Evolutionary conservation across 2,888 invertebrate species (phyloP), one percentile per base, ranked within the genome.

Genomic region (Scotopteryx bipunctaria): DNA sequence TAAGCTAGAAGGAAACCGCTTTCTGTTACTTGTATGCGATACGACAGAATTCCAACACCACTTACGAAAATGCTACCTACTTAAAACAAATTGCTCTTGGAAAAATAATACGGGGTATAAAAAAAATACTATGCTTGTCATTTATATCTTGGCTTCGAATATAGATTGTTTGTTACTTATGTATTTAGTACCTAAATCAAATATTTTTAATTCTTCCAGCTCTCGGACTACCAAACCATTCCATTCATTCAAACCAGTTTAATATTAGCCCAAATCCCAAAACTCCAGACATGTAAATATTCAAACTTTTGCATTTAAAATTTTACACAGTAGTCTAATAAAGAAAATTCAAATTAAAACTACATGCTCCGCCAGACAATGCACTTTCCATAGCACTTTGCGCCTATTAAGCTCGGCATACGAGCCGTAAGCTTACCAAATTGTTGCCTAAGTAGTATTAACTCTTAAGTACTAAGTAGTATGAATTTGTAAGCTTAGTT

Each of bases 1-100:
- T 38, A 46, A 37, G 14, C 45, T 32, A 13, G 32, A 31, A 32
- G 46, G 38, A 46, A 38, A 35, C 36, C 36, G 44, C 44, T 36
- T 44, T 36, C 36, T 25, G 15, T 17, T 21, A 43, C 16, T 41
- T 27, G 11, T 27, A 44, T 32, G 19, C 43, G 15, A 21, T 31
- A 21, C 32, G 32, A 32, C 21, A 42, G 13, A 9, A 17, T 17
- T 40, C 23, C 13, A 37, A 14, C 37, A 23, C 15, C 17, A 40
- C 38, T 37, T 23, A 23, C 8, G 15, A 23, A 37, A 37, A 27
- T 27, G 27, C 27, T 27, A 11, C 11, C 27, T 27, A 27, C 23
- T 23, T n/a, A 23, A 9, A 11, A 27, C 11, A 27, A 27, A 9
- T 27, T 27, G 9, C 27, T 27, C 27, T 9, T 27, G 1, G 27